Evolutionary conservation across 2,888 invertebrate genomes (phyloP).

Genomic region (Euplexia lucipara): DNA sequence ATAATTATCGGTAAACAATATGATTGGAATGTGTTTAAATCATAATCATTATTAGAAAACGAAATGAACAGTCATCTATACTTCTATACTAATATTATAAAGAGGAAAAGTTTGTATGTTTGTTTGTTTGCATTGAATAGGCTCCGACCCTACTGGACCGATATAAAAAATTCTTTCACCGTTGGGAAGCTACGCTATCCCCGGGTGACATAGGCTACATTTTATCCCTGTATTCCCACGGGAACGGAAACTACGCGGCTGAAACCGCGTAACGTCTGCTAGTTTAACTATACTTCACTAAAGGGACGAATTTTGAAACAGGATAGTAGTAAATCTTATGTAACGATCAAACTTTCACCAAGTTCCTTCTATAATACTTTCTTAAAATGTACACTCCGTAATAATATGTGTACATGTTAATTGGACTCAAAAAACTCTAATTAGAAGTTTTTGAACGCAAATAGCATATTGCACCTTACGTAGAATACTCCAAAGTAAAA

Average conservation of each 20-base stretch:
- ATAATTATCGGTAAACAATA: not conserved
- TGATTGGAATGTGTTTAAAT: not conserved
- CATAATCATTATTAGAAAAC: not conserved
- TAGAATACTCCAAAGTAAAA: conserved; percentile 17
- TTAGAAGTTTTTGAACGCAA: conserved; percentile 60
- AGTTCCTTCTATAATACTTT: conserved; percentile 51
- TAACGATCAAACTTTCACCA: conserved; percentile 37
- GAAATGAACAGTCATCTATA: too few relatives aligned
- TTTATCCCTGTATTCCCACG: too few relatives aligned
- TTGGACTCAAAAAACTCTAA: conserved; percentile 57
- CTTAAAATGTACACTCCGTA: conserved; percentile 51
- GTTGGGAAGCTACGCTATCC: too few relatives aligned
- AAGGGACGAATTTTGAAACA: not conserved
- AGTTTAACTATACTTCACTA: not conserved
- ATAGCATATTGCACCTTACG: conserved; percentile 56
- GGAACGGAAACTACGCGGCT: too few relatives aligned
- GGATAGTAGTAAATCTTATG: conserved; percentile 19
- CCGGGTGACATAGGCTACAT: too few relatives aligned
- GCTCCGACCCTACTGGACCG: too few relatives aligned
- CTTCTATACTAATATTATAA: too few relatives aligned
- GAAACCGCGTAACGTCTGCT: too few relatives aligned
- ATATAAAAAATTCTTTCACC: too few relatives aligned
- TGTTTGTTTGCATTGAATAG: too few relatives aligned
- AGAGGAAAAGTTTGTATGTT: too few relatives aligned
- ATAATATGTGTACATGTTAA: conserved; percentile 57